Evolutionary conservation across 2,797 vertebrate genomes (phyloP).

Genomic region (Lepidocolaptes lacrymiger): DNA sequence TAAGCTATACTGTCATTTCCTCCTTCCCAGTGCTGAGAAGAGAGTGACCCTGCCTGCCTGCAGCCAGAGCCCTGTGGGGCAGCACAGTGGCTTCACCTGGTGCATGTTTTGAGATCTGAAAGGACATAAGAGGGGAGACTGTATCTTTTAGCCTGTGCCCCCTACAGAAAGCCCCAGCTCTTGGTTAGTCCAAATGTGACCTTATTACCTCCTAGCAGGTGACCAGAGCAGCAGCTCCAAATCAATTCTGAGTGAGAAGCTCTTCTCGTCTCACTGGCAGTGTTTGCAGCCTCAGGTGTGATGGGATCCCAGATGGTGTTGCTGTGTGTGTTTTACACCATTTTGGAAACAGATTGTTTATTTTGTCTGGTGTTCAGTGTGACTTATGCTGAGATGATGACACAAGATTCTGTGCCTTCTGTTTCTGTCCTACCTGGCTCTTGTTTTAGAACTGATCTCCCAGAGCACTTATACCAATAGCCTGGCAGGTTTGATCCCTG

Average conservation of each 20-base stretch:
- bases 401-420: neutral
- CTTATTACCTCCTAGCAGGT: neutral
- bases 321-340: neutral
- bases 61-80: neutral
- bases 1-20: neutral
- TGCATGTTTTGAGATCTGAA: neutral
- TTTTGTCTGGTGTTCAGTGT: neutral
- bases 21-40: neutral
- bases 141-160: neutral
- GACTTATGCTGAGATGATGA: neutral
- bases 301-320: neutral
- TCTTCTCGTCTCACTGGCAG: neutral
- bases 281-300: rapidly evolving
- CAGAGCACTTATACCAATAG: neutral
- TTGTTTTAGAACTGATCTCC: neutral
- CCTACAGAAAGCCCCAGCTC: neutral
- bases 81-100: neutral
- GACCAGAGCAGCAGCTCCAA: neutral
- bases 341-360: neutral
- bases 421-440: neutral
- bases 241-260: neutral
- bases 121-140: neutral
- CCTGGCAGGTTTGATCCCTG: neutral
- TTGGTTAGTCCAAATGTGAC: neutral
- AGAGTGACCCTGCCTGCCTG: rapidly evolving